Evolutionary conservation across 2,113 vertebrate species (phyloP).

Genomic region (Fulica atra): DNA sequence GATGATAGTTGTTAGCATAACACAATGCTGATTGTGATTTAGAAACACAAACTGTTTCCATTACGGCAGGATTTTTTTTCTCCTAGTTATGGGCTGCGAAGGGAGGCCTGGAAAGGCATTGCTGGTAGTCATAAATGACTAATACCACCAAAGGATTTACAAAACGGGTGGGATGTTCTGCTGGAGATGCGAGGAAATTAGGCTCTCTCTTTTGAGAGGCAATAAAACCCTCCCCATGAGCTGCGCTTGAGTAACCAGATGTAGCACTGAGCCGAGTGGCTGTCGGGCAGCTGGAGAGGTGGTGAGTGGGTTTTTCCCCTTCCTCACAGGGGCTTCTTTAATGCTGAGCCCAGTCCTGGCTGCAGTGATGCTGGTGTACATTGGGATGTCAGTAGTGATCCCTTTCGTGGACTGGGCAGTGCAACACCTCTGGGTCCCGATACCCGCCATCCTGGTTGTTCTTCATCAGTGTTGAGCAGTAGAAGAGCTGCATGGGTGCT

Average conservation of each 20-base stretch:
- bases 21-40: slow-evolving; percentile 6
- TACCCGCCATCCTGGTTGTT: fast-evolving
- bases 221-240: neutral
- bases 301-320: neutral
- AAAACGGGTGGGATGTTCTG: neutral
- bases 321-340: neutral
- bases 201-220: neutral
- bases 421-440: fast-evolving
- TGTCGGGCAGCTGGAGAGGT: neutral
- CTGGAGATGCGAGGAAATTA: neutral
- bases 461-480: neutral
- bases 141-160: neutral
- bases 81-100: neutral
- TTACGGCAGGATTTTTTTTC: neutral
- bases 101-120: neutral
- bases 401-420: fast-evolving
- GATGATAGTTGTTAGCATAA: slow-evolving; percentile 12
- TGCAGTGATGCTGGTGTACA: neutral
- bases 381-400: neutral
- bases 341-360: neutral
- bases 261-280: neutral
- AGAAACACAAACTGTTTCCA: neutral
- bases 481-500: neutral
- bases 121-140: slow-evolving; percentile 16
- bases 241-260: fast-evolving